Conservation (phyloP, 2,113 vertebrate species). For the Pedionomus torquatus region DNA sequence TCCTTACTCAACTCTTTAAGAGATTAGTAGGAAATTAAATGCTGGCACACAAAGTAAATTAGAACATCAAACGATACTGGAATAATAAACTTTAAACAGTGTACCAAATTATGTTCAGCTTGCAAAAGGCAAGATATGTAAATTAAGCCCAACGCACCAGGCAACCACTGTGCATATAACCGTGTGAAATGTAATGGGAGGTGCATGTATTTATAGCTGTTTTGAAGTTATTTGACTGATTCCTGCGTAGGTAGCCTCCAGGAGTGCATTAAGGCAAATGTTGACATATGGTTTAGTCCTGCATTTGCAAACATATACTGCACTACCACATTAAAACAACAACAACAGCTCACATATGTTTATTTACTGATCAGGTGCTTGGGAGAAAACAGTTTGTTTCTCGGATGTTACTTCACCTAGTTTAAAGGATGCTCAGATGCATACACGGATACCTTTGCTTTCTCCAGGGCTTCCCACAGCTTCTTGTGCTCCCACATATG, state of each 20-base stretch:
- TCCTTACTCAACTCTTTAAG: constrained; percentile 55
- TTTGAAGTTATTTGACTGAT: constrained; percentile 55
- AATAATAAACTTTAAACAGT: constrained; percentile 70
- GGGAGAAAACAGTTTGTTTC: constrained; percentile 11
- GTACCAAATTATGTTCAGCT: constrained; percentile 67
- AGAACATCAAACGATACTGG: constrained; percentile 62
- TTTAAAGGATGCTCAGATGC: not conserved
- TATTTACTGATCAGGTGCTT: constrained; percentile 49
- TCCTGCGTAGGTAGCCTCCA: constrained; percentile 13
- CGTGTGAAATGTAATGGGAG: constrained; percentile 52
- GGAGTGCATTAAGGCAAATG: constrained; percentile 40
- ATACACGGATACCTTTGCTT: not conserved
- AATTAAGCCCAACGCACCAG: constrained; percentile 52
- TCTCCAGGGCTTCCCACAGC: not conserved
- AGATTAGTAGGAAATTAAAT: constrained; percentile 62
- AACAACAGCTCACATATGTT: constrained; percentile 35
- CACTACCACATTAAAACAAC: constrained; percentile 20
- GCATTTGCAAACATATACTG: constrained; percentile 26
- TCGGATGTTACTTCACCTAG: not conserved
- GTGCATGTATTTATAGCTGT: not conserved
- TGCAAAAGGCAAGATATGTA: constrained; percentile 68
- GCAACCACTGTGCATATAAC: constrained; percentile 47
- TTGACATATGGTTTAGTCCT: constrained; percentile 49
- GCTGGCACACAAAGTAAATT: constrained; percentile 54
- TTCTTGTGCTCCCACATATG: not conserved